Base-by-base conservation (phyloP, 2,888 invertebrate genomes). In the Anoplius nigerrimus region DNA sequence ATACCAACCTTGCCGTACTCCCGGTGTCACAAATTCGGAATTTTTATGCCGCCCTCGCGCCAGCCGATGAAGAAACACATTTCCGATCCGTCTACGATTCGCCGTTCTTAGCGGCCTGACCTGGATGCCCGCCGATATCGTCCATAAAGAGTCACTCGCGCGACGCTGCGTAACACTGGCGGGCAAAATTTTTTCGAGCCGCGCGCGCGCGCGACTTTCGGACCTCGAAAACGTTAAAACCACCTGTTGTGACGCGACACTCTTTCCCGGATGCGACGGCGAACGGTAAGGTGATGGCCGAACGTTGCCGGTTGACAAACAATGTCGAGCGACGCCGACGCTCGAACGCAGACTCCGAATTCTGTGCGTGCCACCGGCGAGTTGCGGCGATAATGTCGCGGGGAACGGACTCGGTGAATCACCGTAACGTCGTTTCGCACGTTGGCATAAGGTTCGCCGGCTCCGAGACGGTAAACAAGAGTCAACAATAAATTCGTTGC, bases 61-160 rank as follows among this genome's bases (percentile, higher is more conserved):
- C 87, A 86, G 27, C 87, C 85, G 66, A 86, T 85, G 78, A 85
- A 81, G 79, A 86, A 86, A 81, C 86, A 86, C 86, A 86, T 86
- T 79, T 82, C 82, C 78, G 76, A 74, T 60, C 68, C 66, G 69
- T 73, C 76, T 68, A 76, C 66, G 71, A 75, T n/a, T 74, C 68
- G 76, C 71, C n/a, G n/a, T n/a, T n/a, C n/a, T n/a, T n/a, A n/a
- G n/a, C n/a, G n/a, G n/a, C n/a, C n/a, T n/a, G n/a, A 59, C 72
- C 75, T 55, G 69, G 46, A 68, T 67, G 64, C 57, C 75, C 76
- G 63, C 72, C 57, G 59, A 75, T 72, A 62, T 72, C 60, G 70
- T 72, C 72, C 74, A 72, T 73, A 67, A 63, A 75, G 71, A 72
- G 61, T 64, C 74, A 66, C 66, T 59, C 66, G 62, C 70, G 60